Evolutionary conservation across 2,888 invertebrate genomes (phyloP).

Genomic region (Atethmia centrago): DNA sequence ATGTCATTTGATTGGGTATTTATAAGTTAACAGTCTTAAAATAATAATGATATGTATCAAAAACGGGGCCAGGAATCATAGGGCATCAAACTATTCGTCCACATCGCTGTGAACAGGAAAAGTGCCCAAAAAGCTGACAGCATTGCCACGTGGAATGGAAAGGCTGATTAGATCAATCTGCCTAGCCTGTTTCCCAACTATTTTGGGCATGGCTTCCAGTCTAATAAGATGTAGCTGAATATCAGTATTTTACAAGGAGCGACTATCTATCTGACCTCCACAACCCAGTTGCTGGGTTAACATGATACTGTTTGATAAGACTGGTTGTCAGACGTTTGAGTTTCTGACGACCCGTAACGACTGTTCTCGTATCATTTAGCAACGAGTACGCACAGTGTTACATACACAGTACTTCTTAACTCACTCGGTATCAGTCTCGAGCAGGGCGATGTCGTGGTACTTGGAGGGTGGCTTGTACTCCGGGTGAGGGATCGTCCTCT

Average conservation of each 20-base stretch:
- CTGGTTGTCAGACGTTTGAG: neutral
- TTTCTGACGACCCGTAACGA: neutral
- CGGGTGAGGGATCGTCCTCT: slow-evolving; percentile 56
- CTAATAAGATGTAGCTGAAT: too few relatives aligned
- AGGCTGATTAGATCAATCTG: neutral
- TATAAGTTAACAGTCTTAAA: neutral
- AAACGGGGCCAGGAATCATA: neutral
- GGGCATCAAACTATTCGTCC: too few relatives aligned
- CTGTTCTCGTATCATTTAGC: too few relatives aligned
- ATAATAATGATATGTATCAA: neutral
- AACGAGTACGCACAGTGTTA: too few relatives aligned
- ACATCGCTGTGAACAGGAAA: neutral
- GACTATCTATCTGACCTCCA: too few relatives aligned
- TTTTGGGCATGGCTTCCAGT: neutral
- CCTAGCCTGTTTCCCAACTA: neutral
- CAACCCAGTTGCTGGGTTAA: too few relatives aligned
- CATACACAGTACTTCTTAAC: slow-evolving; percentile 13
- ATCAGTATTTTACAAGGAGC: too few relatives aligned
- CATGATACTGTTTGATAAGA: neutral
- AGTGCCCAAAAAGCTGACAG: neutral
- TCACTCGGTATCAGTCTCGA: slow-evolving; percentile 52
- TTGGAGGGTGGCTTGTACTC: slow-evolving; percentile 56
- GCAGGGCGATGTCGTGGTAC: slow-evolving; percentile 65
- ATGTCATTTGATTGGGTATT: neutral
- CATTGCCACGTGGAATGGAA: neutral